Percentiles rank a stretch among this genome's conserved stretches.
Conservation (phyloP, 1,140 invertebrate species). For the Drosophila seguyi region DNA sequence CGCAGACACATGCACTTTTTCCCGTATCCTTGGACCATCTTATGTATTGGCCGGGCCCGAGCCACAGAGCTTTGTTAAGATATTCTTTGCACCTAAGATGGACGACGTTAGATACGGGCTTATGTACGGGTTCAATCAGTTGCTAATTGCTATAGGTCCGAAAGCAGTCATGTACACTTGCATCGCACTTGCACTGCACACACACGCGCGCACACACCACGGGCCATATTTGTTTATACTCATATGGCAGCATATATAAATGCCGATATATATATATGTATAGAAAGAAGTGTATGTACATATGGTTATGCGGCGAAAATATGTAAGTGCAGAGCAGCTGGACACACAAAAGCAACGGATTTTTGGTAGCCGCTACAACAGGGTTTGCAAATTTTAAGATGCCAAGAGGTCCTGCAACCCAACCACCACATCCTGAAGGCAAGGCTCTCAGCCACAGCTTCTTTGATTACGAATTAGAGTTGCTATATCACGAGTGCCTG, state of each 20-base stretch:
- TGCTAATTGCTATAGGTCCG: slow-evolving; percentile 77
- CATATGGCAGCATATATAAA: slow-evolving; percentile 44
- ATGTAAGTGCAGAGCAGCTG: slow-evolving; percentile 42
- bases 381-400: slow-evolving; percentile 9
- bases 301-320: slow-evolving; percentile 50
- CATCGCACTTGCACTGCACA: slow-evolving; percentile 13
- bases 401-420: not conserved
- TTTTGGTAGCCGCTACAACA: slow-evolving; percentile 4
- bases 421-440: not conserved
- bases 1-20: slow-evolving; percentile 82
- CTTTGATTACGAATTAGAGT: not conserved
- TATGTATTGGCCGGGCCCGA: slow-evolving; percentile 61
- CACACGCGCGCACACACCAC: slow-evolving; percentile 8
- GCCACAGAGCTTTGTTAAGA: slow-evolving; percentile 74
- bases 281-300: slow-evolving; percentile 4
- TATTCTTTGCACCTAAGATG: slow-evolving; percentile 79
- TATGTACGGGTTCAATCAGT: slow-evolving; percentile 80
- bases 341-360: slow-evolving; percentile 28
- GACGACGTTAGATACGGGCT: slow-evolving; percentile 64
- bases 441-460: not conserved
- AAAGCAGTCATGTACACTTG: slow-evolving; percentile 45
- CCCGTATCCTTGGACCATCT: slow-evolving; percentile 73
- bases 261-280: slow-evolving; percentile 5
- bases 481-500: not conserved
- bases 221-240: slow-evolving; percentile 30